These are phyloP conservation scores for Acanthosoma haemorrhoidale DNA, from an alignment of 2,888 invertebrate species.

Conservation along the genomic window DNA sequence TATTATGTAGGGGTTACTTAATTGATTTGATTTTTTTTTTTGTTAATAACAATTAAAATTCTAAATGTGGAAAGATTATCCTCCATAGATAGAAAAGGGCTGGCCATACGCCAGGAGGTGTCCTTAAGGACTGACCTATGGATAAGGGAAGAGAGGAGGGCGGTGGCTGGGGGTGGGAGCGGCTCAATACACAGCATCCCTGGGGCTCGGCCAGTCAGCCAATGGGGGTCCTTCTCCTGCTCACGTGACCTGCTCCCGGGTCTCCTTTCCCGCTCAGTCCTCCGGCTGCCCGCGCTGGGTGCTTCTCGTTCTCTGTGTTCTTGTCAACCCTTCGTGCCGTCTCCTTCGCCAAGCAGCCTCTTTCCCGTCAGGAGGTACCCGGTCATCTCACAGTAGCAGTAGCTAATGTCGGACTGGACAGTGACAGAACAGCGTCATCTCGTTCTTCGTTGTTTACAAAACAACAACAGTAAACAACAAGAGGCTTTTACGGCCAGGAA, in stretches of 20 bases:
- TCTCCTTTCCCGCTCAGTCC: constrained; percentile 7
- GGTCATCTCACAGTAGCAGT: not conserved
- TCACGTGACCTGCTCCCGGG: constrained; percentile 15
- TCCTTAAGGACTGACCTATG: constrained; percentile 1
- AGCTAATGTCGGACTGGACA: no score
- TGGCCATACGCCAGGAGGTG: not conserved
- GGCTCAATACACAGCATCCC: constrained; percentile 24
- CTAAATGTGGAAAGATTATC: no score
- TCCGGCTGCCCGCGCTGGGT: not conserved
- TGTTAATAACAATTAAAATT: no score
- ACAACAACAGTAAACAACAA: constrained; percentile 9
- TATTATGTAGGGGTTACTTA: no score
- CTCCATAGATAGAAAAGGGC: no score
- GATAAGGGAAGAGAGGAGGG: not conserved
- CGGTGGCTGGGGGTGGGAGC: not conserved
- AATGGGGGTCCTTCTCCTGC: not conserved
- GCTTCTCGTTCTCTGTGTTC: not conserved
- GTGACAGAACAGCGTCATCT: no score
- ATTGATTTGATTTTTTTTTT: no score
- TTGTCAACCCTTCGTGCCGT: no score
- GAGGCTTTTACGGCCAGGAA: no score
- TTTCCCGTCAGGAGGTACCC: constrained; percentile 5
- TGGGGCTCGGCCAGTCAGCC: constrained; percentile 16
- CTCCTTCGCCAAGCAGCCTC: not conserved
- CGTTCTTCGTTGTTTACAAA: no score